phyloP scores from a whole-genome alignment of 2,888 invertebrate genomes.

The Leptinotarsa haldemani region DNA sequence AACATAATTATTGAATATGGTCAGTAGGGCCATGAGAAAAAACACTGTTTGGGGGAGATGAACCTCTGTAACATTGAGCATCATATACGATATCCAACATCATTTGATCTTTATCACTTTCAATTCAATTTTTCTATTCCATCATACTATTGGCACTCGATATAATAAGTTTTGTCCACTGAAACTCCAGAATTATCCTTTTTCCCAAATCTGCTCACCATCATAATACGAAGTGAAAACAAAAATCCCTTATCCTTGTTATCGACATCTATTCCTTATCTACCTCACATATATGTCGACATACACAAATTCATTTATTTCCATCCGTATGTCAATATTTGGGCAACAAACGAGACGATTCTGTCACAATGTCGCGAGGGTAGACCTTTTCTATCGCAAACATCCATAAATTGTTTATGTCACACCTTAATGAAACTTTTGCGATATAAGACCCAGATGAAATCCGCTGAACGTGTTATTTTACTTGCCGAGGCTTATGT shows the following conservation, averaged over 20 bases:
- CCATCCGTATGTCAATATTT: slow-evolving; percentile 46
- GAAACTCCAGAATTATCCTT: background rate
- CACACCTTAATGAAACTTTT: slow-evolving; percentile 41
- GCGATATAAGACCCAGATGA: slow-evolving; percentile 32
- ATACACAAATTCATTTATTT: slow-evolving; percentile 30
- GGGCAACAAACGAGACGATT: slow-evolving; percentile 47
- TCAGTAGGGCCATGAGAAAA: too few relatives aligned
- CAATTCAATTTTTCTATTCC: too few relatives aligned
- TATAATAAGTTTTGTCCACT: too few relatives aligned
- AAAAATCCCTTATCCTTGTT: background rate
- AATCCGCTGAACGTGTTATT: background rate
- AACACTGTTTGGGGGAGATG: too few relatives aligned
- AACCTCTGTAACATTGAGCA: too few relatives aligned
- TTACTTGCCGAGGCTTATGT: background rate
- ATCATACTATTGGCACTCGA: too few relatives aligned
- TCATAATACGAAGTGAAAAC: background rate
- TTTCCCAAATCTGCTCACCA: background rate
- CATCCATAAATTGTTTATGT: slow-evolving; percentile 43
- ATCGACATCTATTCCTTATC: slow-evolving; percentile 3
- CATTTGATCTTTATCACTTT: too few relatives aligned
- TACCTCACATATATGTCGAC: slow-evolving; percentile 7
- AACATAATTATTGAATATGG: too few relatives aligned
- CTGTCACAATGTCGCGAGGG: slow-evolving; percentile 36
- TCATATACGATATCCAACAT: too few relatives aligned
- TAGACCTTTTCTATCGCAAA: slow-evolving; percentile 29